Percentiles rank a stretch among this genome's conserved stretches.
phyloP scores from a whole-genome alignment of 2,113 vertebrate species.

The Trichomycterus rosablanca region DNA sequence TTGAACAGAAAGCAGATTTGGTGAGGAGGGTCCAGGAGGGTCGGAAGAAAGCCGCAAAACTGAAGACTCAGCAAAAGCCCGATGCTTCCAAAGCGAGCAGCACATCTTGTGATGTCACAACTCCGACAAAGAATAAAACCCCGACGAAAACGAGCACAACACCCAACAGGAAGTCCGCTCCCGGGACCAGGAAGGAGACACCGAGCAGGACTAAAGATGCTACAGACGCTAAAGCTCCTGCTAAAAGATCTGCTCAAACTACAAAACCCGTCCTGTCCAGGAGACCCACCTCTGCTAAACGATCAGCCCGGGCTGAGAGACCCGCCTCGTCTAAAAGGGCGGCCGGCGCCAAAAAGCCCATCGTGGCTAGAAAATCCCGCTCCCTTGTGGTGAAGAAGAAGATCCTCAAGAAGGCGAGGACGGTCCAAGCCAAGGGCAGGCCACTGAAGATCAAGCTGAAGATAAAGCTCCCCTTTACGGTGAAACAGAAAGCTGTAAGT shows the following conservation, averaged over 20 bases:
- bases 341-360: neutral
- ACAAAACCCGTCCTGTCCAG: neutral
- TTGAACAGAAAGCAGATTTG: constrained; percentile 32
- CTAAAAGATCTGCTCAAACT: neutral
- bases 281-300: neutral
- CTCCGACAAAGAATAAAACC: neutral
- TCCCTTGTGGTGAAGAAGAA: neutral
- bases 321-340: neutral
- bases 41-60: neutral
- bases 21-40: constrained; percentile 13
- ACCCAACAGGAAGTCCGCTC: neutral
- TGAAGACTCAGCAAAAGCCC: no score
- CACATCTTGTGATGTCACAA: neutral
- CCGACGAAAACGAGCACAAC: neutral
- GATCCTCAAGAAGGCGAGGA: neutral
- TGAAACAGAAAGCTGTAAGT: constrained; percentile 13
- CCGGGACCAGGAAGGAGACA: neutral
- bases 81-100: neutral
- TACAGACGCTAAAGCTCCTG: no score
- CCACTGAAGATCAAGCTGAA: neutral
- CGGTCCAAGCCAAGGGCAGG: neutral
- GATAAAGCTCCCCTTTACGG: neutral
- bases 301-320: neutral
- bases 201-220: neutral
- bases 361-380: neutral